phyloP scores from a whole-genome alignment of 2,113 vertebrate genomes.

The Natator depressus region DNA sequence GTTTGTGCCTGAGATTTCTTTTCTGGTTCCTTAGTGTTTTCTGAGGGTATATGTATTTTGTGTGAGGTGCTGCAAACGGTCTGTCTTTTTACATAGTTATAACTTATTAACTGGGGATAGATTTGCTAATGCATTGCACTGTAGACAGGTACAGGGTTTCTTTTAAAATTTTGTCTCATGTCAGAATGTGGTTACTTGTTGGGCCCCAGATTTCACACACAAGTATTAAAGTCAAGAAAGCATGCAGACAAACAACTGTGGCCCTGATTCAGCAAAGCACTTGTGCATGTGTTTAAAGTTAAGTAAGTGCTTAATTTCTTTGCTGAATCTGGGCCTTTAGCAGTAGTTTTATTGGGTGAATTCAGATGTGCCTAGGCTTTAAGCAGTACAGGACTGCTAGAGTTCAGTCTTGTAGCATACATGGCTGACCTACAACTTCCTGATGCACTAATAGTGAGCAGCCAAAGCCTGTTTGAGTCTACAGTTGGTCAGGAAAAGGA shows the following conservation, averaged over 20 bases:
- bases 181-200: background rate
- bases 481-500: background rate
- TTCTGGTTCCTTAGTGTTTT: background rate
- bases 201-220: background rate
- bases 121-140: too few species aligned
- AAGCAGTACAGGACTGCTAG: background rate
- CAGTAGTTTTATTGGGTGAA: background rate
- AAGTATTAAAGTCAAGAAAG: background rate
- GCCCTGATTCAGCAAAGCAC: background rate
- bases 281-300: background rate
- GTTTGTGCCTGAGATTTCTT: background rate
- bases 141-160: background rate
- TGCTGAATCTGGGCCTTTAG: background rate
- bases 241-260: background rate
- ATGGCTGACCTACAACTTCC: background rate
- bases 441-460: background rate
- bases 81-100: too few species aligned
- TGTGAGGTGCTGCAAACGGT: too few species aligned
- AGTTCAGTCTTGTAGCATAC: background rate
- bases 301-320: too few species aligned
- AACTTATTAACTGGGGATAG: too few species aligned
- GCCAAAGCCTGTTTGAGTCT: background rate
- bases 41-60: too few species aligned
- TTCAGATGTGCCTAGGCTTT: background rate
- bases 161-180: background rate